Evolutionary conservation across 92 coral and sea anemone genomes (phyloP), one percentile per base, ranked within the genome.

Genomic region (Umimayanthus kanabou): DNA sequence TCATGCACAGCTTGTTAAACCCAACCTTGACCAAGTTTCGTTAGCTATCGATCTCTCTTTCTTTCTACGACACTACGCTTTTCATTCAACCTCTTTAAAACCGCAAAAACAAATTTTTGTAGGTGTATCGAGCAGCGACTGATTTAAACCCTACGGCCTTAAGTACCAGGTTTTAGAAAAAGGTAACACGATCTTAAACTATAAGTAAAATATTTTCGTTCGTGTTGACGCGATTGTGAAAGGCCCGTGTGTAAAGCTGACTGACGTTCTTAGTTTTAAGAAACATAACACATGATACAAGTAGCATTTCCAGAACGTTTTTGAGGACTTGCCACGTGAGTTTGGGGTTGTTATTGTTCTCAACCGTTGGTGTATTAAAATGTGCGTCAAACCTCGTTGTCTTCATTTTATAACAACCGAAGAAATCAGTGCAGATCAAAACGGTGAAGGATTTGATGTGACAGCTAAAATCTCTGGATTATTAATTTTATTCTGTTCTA

Each of bases 401-500:
- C 14, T 53, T 53, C 58, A 53, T 55, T 16, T 13, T 5, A 1
- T 55, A n/a, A 80, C 22, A 5, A 9, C 14, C 39, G 42, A 58
- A 28, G 42, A 28, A 82, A 69, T 33, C 37, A 33, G 37, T 66
- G 76, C 86, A 65, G 40, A 15, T 43, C 76, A 9, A 66, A 40
- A 25, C 6, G 33, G 2, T 65, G 23, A 80, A 57, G 13, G 40
- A 2, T 55, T 30, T 23, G 8, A 80, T 2, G 28, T 69, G 77
- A n/a, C 86, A 67, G 65, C 9, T 43, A 9, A 33, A 30, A 30
- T 72, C 77, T 14, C 53, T 66, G 55, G 42, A 70, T 67, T 66
- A 66, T 82, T 42, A 40, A 67, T 82, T 45, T 43, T 23, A 42
- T 66, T 42, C 64, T 64, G 74, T 40, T 72, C 86, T 82, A 45